Evolutionary conservation across 2,113 vertebrate species (phyloP).

Genomic region (Euleptes europaea): DNA sequence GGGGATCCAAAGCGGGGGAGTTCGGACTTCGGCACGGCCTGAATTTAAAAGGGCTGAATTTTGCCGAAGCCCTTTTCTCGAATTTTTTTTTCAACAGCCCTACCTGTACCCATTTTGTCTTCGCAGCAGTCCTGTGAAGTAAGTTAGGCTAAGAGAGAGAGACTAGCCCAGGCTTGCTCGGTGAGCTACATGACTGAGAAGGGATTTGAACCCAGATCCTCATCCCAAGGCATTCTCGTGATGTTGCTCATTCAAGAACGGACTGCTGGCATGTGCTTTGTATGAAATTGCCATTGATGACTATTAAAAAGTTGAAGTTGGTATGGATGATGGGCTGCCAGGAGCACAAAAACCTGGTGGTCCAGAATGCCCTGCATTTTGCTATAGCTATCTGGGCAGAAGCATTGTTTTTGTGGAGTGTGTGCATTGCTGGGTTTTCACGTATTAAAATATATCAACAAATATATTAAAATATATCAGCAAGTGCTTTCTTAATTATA

Average conservation of each 20-base stretch:
- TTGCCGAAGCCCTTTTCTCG: too few species aligned
- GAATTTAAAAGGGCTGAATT: too few species aligned
- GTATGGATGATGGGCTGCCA: background rate
- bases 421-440: background rate
- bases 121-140: too few species aligned
- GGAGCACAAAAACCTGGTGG: background rate
- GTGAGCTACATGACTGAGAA: too few species aligned
- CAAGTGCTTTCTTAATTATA: background rate
- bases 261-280: background rate
- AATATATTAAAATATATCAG: background rate
- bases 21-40: too few species aligned
- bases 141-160: too few species aligned
- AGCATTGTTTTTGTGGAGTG: background rate
- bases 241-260: background rate
- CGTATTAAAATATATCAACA: background rate
- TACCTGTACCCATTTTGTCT: too few species aligned
- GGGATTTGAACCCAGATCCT: too few species aligned
- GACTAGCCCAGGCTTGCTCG: too few species aligned
- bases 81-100: too few species aligned
- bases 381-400: background rate
- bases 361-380: background rate
- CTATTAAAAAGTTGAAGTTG: background rate
- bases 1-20: too few species aligned
- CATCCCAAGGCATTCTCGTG: background rate
- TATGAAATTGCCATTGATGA: background rate